Evolutionary conservation across 2,113 vertebrate genomes (phyloP).

Genomic region (Platysteira castanea): DNA sequence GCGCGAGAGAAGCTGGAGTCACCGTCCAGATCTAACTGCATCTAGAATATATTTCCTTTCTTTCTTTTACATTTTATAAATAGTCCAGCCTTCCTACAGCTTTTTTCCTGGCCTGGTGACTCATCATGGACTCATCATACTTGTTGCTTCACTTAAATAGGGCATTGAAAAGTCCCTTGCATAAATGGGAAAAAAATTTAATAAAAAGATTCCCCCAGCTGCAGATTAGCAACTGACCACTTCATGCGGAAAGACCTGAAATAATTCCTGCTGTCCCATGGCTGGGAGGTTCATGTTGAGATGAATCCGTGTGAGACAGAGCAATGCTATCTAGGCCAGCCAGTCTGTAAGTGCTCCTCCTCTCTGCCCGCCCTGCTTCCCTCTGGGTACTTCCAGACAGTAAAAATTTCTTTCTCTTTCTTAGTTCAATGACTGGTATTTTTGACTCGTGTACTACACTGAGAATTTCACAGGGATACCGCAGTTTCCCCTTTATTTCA

Average conservation of each 20-base stretch:
- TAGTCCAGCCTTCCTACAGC: slow-evolving; percentile 30
- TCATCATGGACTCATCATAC: slow-evolving; percentile 19
- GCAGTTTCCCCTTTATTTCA: neutral
- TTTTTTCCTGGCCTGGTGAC: slow-evolving; percentile 35
- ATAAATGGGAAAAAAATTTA: neutral
- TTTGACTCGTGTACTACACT: neutral
- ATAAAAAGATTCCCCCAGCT: neutral
- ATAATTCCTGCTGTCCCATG: neutral
- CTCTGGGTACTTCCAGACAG: neutral
- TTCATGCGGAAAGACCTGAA: neutral
- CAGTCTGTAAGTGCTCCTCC: neutral
- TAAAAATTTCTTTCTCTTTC: neutral
- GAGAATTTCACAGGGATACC: neutral
- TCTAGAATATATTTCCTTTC: slow-evolving; percentile 44
- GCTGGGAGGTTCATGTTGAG: neutral
- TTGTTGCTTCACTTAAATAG: neutral
- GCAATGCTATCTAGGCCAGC: neutral
- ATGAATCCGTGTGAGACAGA: rapidly evolving
- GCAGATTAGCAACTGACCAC: neutral
- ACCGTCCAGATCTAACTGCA: neutral
- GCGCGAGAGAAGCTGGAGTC: neutral
- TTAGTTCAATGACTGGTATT: neutral
- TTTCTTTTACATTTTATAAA: slow-evolving; percentile 54
- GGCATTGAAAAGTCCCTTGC: neutral
- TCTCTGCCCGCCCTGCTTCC: neutral